These are phyloP conservation scores for Caenorhabditis inopinata DNA, from an alignment of 1,140 invertebrate species.

Conservation along the genomic window DNA sequence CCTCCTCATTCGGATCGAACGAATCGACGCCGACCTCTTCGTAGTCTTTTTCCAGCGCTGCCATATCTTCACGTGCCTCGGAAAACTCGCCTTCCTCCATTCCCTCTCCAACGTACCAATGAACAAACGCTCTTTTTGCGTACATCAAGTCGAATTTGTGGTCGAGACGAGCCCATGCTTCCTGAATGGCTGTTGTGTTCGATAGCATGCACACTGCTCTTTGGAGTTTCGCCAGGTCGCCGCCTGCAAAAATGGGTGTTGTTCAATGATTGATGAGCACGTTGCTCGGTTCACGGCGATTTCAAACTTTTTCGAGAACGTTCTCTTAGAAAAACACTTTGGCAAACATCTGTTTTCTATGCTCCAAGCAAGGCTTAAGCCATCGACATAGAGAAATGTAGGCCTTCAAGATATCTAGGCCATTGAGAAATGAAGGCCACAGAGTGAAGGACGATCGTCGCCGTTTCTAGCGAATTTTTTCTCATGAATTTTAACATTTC, in stretches of 20 bases:
- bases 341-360: too few relatives aligned
- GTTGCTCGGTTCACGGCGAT: too few relatives aligned
- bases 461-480: too few relatives aligned
- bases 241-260: constrained; percentile 59
- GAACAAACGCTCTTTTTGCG: constrained; percentile 79
- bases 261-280: too few relatives aligned
- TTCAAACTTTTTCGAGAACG: too few relatives aligned
- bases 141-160: constrained; percentile 75
- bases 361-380: too few relatives aligned
- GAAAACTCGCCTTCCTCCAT: constrained; percentile 84
- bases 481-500: too few relatives aligned
- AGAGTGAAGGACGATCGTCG: too few relatives aligned
- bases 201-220: constrained; percentile 75
- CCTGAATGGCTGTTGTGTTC: constrained; percentile 76
- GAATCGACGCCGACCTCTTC: constrained; percentile 47
- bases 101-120: constrained; percentile 80
- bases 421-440: too few relatives aligned
- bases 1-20: constrained; percentile 49
- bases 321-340: too few relatives aligned
- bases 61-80: constrained; percentile 82
- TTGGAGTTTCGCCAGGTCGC: constrained; percentile 63
- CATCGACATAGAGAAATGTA: too few relatives aligned
- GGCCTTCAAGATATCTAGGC: too few relatives aligned
- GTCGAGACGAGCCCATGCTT: constrained; percentile 76
- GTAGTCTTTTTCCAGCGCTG: constrained; percentile 70